Conservation (phyloP, 2,888 invertebrate species). For the Osmoderma eremita region DNA sequence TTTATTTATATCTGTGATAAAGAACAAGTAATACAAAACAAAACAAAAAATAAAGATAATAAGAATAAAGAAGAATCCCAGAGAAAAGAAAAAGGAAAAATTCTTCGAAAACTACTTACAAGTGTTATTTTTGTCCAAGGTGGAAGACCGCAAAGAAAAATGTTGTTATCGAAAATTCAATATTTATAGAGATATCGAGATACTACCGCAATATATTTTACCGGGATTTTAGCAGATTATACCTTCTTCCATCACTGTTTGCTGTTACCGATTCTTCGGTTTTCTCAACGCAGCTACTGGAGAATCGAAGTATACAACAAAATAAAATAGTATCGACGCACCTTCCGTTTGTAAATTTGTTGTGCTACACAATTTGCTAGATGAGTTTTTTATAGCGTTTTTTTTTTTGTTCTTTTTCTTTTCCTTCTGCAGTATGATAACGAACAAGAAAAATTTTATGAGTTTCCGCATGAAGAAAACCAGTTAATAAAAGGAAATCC, state of each 20-base stretch:
- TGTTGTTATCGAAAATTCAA: conserved; percentile 7
- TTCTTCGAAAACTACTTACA: conserved; percentile 9
- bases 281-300: no score
- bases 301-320: conserved; percentile 11
- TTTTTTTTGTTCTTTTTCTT: conserved; percentile 43
- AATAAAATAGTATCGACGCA: conserved; percentile 50
- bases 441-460: background rate
- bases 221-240: conserved; percentile 4
- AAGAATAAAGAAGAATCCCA: conserved; percentile 35
- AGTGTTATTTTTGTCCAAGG: conserved; percentile 15
- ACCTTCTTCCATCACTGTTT: background rate
- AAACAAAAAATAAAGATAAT: no score
- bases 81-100: conserved; percentile 27
- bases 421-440: conserved; percentile 2
- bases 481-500: background rate
- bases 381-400: conserved; percentile 41
- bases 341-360: conserved; percentile 55
- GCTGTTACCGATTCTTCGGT: conserved; percentile 12
- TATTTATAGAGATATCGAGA: no score
- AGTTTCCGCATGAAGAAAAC: background rate
- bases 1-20: conserved; percentile 67
- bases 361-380: conserved; percentile 49
- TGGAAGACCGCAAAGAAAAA: conserved; percentile 1
- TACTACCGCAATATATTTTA: conserved; percentile 3
- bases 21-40: conserved; percentile 55